phyloP scores from a whole-genome alignment of 2,797 vertebrate species.

The Amazona finschi region DNA sequence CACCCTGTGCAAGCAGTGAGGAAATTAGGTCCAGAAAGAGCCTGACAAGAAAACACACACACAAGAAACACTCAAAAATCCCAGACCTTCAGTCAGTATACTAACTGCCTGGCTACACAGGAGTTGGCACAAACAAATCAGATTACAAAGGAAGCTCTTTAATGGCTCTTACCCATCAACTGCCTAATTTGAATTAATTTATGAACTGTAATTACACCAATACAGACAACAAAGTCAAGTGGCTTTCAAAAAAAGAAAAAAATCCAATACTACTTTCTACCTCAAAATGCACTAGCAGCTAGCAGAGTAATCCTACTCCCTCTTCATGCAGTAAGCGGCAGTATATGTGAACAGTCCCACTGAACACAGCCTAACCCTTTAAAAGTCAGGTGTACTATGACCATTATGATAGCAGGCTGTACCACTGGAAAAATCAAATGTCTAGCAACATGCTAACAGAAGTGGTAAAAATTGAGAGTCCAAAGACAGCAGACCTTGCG shows the following conservation, averaged over 20 bases:
- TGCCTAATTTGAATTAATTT: neutral
- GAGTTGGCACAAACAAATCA: neutral
- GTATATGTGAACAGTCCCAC: neutral
- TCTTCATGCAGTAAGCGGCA: neutral
- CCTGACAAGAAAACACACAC: neutral
- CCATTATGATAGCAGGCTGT: rapidly evolving
- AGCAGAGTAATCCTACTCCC: neutral
- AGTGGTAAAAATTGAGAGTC: neutral
- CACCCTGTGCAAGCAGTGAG: neutral
- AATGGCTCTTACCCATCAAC: neutral
- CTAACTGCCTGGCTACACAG: neutral
- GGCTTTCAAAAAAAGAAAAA: neutral
- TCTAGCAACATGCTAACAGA: neutral
- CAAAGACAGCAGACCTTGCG: neutral
- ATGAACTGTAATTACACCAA: neutral
- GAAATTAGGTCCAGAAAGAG: neutral
- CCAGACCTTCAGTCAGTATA: neutral
- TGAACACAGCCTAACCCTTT: neutral
- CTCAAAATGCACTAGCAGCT: neutral
- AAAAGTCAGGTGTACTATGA: neutral
- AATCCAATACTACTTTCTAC: neutral
- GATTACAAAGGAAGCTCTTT: neutral
- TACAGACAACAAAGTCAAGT: neutral
- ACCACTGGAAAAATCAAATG: neutral
- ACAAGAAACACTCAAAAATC: neutral